These are phyloP conservation scores for Menidia beryllina DNA, from an alignment of 2,113 vertebrate genomes.

Conservation along the genomic window DNA sequence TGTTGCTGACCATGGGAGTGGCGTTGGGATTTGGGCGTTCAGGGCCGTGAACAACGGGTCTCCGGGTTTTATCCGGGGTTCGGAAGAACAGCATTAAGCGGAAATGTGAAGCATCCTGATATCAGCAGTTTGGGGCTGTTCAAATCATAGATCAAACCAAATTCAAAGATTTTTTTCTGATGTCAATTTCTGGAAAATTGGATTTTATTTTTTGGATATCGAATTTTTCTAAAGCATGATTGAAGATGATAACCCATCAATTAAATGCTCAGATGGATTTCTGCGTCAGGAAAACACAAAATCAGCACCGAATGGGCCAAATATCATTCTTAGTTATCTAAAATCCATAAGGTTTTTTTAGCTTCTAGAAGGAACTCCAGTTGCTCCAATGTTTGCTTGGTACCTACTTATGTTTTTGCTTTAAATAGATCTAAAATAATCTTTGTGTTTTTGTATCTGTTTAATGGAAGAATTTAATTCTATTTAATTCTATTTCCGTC, in stretches of 20 bases:
- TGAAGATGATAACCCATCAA: neutral
- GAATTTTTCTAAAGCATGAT: neutral
- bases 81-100: slow-evolving; percentile 76
- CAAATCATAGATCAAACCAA: neutral
- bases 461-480: neutral
- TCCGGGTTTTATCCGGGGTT: slow-evolving; percentile 63
- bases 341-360: too few relatives aligned
- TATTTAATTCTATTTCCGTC: too few relatives aligned
- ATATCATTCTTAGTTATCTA: too few relatives aligned
- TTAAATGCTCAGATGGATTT: neutral
- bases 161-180: neutral
- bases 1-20: slow-evolving; percentile 62
- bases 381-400: too few relatives aligned
- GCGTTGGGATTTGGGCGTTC: slow-evolving; percentile 45
- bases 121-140: neutral
- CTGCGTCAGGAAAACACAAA: neutral
- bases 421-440: too few relatives aligned
- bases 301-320: neutral
- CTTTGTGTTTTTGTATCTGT: neutral
- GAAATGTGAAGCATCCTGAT: too few relatives aligned
- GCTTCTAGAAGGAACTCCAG: too few relatives aligned
- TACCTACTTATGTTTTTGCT: too few relatives aligned
- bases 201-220: neutral
- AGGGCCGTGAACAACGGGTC: slow-evolving; percentile 59
- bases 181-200: neutral